Evolutionary conservation across 2,797 vertebrate genomes (phyloP).

Genomic region (Euthynnus affinis): DNA sequence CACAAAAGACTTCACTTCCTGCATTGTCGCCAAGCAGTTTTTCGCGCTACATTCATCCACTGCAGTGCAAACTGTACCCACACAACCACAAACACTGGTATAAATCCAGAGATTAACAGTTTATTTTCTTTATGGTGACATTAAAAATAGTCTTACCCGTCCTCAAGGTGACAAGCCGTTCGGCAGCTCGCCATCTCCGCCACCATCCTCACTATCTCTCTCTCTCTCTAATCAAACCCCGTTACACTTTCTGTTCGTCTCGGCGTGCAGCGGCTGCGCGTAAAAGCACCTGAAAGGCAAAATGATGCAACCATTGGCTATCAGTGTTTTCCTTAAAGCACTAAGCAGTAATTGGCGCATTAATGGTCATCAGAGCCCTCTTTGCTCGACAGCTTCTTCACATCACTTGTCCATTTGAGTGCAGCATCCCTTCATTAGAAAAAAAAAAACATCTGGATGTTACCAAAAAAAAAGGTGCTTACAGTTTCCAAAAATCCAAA

Average conservation of each 20-base stretch:
- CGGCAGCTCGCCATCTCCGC: constrained; percentile 79
- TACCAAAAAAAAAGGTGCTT: neutral
- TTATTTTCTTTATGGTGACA: neutral
- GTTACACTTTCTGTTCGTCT: neutral
- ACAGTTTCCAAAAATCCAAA: neutral
- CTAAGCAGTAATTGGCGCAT: neutral
- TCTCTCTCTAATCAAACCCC: neutral
- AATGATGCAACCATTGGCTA: constrained; percentile 7
- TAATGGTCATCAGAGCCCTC: neutral
- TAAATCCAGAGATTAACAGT: neutral
- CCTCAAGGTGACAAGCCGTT: constrained; percentile 66
- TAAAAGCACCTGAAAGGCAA: constrained; percentile 38
- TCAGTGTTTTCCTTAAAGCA: neutral
- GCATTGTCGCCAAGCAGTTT: neutral
- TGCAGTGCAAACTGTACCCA: neutral
- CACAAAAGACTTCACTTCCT: constrained; percentile 54
- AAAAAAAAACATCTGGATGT: neutral
- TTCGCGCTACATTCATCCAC: neutral
- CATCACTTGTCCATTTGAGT: neutral
- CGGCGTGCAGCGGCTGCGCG: constrained; percentile 22
- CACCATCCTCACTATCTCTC: constrained; percentile 73
- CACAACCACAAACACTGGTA: neutral
- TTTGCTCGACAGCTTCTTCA: constrained; percentile 6
- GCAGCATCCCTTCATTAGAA: neutral
- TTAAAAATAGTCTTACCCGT: constrained; percentile 71